Evolutionary conservation across 2,113 vertebrate species (phyloP).

Genomic region (Chaenogobius annularis): DNA sequence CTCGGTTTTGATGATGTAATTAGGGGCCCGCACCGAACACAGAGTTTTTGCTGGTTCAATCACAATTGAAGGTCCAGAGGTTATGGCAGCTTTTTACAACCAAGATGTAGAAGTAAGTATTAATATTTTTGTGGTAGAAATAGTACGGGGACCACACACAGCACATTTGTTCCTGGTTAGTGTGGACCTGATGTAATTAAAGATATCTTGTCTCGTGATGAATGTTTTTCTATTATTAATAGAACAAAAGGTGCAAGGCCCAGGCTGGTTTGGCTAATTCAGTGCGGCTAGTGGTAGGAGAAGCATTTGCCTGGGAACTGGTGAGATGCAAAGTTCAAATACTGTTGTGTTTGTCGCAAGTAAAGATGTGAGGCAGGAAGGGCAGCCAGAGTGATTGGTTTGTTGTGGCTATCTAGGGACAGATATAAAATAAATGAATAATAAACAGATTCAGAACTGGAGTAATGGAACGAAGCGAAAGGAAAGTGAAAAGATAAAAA

Average conservation of each 20-base stretch:
- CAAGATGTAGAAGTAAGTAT: conserved; percentile 42
- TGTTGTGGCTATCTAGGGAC: too few species aligned
- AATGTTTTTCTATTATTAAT: background rate
- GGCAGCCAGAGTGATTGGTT: too few species aligned
- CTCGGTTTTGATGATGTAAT: conserved; percentile 95
- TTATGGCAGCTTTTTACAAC: conserved; percentile 33
- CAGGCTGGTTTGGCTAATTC: too few species aligned
- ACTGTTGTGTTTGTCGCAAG: too few species aligned
- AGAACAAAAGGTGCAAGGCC: background rate
- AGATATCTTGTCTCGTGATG: background rate
- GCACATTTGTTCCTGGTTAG: conserved; percentile 14
- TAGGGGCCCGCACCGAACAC: conserved; percentile 82
- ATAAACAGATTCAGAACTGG: too few species aligned
- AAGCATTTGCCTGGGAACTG: too few species aligned
- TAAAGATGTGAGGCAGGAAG: too few species aligned
- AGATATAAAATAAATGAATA: too few species aligned
- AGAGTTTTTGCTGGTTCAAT: conserved; percentile 76
- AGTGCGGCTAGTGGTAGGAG: too few species aligned
- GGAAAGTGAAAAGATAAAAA: too few species aligned
- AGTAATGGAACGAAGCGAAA: too few species aligned
- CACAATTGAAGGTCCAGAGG: conserved; percentile 81
- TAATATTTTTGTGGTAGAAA: conserved; percentile 24
- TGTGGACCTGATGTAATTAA: background rate
- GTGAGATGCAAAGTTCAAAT: too few species aligned
- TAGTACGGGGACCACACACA: conserved; percentile 10